Evolutionary conservation across 2,888 invertebrate species (phyloP), one percentile per base, ranked within the genome.

Genomic region (Caradrina clavipalpis): DNA sequence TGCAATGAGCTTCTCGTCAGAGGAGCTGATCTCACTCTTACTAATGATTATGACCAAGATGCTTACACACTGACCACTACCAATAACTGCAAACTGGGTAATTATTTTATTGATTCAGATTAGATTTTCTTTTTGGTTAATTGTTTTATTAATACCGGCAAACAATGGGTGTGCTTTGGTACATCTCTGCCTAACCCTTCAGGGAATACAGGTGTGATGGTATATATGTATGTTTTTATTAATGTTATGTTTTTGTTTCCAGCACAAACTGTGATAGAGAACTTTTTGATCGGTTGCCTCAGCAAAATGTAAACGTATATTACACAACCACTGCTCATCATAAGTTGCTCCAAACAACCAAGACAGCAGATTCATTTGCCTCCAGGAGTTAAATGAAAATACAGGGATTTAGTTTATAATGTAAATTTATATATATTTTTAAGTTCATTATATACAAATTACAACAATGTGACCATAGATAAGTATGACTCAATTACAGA

Each of bases 11-110:
- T 99, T 64, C 96, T 99, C 58, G 96, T 97, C 22, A 96, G 97
- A 87, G 98, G 98, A 68, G 98, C 98, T 42, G 98, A 98, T 91
- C 96, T 99, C 81, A 98, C 98, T 5, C 96, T 97, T 73, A 97
- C 97, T 72, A 99, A 99, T 96, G 97, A 98, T 87, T 97, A 98
- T 90, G 97, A 98, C 84, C 97, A 98, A 87, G 98, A 98, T 80
- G 98, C 99, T 62, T 98, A 98, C 91, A 97, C 97, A 79, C 96
- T 99, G 83, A 98, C 99, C 55, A 97, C 98, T 39, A 94, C 95
- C 75, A 96, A 96, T 87, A 95, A 96, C 83, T 95, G 96, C 87
- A 96, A 96, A 94, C 91, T 96, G 88, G 96, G 96, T 96, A 90
- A 89, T 78, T 80, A 63, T 50, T 51, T 56, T 64, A 21, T 47